phyloP scores from a whole-genome alignment of 2,888 invertebrate genomes.

The Meteorus cinctellus region DNA sequence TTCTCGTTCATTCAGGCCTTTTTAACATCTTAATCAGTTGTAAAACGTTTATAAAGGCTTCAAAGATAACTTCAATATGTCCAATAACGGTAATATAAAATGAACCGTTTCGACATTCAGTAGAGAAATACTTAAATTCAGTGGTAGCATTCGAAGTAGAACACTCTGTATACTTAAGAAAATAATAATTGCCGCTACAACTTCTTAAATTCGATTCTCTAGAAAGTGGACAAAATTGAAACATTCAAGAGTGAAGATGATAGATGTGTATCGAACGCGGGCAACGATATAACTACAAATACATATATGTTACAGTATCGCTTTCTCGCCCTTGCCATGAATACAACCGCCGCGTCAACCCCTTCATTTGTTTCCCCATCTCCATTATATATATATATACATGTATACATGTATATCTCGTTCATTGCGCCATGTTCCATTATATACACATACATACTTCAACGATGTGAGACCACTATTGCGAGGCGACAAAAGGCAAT shows the following conservation, averaged over 20 bases:
- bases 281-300: not conserved
- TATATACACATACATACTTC: not conserved
- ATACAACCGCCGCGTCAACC: constrained; percentile 10
- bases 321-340: constrained; percentile 39
- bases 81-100: too few species aligned
- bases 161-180: too few species aligned
- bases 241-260: not conserved
- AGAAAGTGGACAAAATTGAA: not conserved
- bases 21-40: too few species aligned
- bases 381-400: constrained; percentile 10
- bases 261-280: not conserved
- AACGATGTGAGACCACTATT: constrained; percentile 49
- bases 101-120: too few species aligned
- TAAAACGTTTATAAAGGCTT: too few species aligned
- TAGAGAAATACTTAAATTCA: too few species aligned
- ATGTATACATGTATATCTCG: constrained; percentile 18
- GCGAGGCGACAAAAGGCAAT: constrained; percentile 67
- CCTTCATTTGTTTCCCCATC: constrained; percentile 35
- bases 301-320: constrained; percentile 17
- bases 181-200: too few species aligned
- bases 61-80: too few species aligned
- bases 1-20: too few species aligned
- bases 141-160: too few species aligned
- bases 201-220: too few species aligned
- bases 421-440: constrained; percentile 4